Base-by-base conservation (phyloP, 2,113 vertebrate species). In the Periophthalmodon schlosseri region DNA sequence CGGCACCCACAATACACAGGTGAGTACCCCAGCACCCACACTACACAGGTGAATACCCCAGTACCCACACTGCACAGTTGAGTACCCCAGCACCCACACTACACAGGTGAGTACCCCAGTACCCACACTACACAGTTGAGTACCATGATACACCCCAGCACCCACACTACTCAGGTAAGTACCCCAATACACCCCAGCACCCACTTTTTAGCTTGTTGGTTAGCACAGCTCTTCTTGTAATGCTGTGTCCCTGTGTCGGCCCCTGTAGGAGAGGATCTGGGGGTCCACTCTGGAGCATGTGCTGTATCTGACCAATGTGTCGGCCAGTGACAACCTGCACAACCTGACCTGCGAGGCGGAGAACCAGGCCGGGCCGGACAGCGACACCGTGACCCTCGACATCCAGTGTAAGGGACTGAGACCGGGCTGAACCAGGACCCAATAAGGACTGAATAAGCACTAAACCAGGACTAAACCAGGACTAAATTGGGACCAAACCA, bases 301-400 rank as follows among this genome's bases (percentile, higher is more conserved):
- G 60, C 84, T 95, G 11, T 69, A 84, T 58, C 84, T 95, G 72
- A 79, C 77, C 77, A 89, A 92, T 23, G 87, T 92, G 13, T 94
- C 93, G 15, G 89, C 87, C 66, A 10, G 5, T 15, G 94, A 95
- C 88, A 94, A 95, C 81, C 88, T 94, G 70, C 90, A 90, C 84
- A 95, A 95, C 72, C 88, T 95, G 50, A 94, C 93, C 8, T 95
- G 94, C 21, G 90, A 92, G 84, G 93, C 94, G 0, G 93, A 94
- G 88, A 95, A 95, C 84, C 91, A 89, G 68, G 94, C 94, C 10
- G 94, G 94, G 67, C 93, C 91, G 1, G 86, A 86, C 28, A 87
- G 91, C 65, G 92, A 89, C 1, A 84, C 84, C 78, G 92, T 94
- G 75, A 86, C 88, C 72, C 84, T 95, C 85, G 92, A 95, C 91